These are phyloP conservation scores for Platycnemis pennipes DNA, from an alignment of 2,888 invertebrate genomes.

Conservation along the genomic window DNA sequence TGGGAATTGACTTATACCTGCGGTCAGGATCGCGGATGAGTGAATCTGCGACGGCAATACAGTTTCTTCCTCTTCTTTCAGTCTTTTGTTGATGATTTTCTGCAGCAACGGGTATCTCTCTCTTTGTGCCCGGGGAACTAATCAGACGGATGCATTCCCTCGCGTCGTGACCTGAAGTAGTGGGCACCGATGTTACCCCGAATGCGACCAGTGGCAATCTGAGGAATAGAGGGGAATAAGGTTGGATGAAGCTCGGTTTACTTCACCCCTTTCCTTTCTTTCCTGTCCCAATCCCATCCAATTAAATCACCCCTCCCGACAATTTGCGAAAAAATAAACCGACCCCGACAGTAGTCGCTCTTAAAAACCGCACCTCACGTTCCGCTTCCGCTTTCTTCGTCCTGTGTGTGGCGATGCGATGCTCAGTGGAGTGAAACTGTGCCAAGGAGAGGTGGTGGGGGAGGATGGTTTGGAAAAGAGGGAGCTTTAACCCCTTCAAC, in stretches of 20 bases:
- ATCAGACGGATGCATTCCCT: background rate
- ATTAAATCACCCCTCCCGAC: constrained; percentile 29
- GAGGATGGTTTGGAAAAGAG: background rate
- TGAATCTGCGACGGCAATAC: background rate
- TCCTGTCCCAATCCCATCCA: background rate
- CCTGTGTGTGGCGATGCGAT: background rate
- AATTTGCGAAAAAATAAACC: background rate
- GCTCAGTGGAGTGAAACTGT: constrained; percentile 11
- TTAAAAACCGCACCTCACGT: background rate
- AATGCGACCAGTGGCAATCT: background rate
- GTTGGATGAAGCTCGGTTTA: background rate
- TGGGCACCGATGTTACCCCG: background rate
- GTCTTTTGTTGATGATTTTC: background rate
- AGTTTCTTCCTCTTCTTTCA: background rate
- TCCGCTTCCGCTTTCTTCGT: background rate
- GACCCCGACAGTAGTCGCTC: background rate
- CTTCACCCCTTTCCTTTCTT: background rate
- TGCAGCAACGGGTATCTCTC: background rate
- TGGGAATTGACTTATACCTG: background rate
- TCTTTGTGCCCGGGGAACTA: background rate
- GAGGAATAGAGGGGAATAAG: background rate
- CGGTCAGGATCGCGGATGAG: background rate
- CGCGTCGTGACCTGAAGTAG: background rate
- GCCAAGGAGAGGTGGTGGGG: no score
- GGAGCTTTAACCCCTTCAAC: constrained; percentile 6